A percentile compares a stretch with the other conserved stretches of the same genome.
Evolutionary conservation across 2,797 vertebrate genomes (phyloP).

Genomic region (Enteromius paludinosus): DNA sequence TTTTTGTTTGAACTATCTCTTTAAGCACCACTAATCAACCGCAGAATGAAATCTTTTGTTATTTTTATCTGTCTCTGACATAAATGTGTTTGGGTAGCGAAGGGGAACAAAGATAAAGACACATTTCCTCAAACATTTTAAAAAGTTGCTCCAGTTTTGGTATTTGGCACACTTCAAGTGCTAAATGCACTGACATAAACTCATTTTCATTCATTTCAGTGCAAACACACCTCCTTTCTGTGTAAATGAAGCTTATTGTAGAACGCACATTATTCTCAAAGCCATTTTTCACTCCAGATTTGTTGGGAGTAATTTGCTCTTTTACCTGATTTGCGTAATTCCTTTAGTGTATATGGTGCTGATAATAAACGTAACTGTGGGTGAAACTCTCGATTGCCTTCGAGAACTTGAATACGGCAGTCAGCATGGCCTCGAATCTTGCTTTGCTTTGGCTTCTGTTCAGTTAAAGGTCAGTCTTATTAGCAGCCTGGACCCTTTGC

Average conservation of each 20-base stretch:
- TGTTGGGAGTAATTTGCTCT: slow-evolving; percentile 1
- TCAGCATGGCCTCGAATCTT: background rate
- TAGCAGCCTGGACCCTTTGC: background rate
- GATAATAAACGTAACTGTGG: background rate
- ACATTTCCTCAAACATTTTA: background rate
- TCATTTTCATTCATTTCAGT: background rate
- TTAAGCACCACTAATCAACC: background rate
- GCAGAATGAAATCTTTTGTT: background rate
- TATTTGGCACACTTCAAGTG: background rate
- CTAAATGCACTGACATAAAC: background rate
- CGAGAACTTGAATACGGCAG: background rate
- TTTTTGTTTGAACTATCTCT: background rate
- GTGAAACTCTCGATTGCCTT: slow-evolving; percentile 26
- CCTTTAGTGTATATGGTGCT: background rate
- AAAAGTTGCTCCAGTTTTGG: background rate
- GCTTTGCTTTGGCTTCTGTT: slow-evolving; percentile 9
- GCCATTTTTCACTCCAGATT: background rate
- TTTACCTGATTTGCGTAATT: slow-evolving; percentile 6
- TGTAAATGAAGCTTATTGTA: background rate
- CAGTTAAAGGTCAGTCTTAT: slow-evolving; percentile 35
- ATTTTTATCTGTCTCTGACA: background rate
- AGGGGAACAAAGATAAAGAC: background rate
- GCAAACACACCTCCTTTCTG: background rate
- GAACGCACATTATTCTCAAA: background rate
- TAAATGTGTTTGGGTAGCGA: background rate